phyloP scores from a whole-genome alignment of 2,113 vertebrate species.

The Cacatua alba region DNA sequence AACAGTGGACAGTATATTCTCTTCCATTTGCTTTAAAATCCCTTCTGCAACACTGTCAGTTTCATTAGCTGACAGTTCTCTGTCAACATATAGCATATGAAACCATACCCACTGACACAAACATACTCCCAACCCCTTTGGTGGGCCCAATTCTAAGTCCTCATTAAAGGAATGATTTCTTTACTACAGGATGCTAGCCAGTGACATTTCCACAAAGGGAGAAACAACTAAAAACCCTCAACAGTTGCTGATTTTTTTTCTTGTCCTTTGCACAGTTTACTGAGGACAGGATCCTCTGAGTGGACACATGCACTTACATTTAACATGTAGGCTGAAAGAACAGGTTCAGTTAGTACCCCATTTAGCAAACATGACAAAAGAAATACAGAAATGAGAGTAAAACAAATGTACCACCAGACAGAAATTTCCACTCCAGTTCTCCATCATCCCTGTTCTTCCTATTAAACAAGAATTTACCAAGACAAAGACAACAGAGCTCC shows the following conservation, averaged over 20 bases:
- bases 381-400: neutral
- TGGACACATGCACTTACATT: neutral
- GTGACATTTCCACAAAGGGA: neutral
- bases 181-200: neutral
- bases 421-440: neutral
- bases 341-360: neutral
- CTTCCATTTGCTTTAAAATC: neutral
- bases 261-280: neutral
- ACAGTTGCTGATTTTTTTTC: neutral
- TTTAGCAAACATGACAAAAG: neutral
- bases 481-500: neutral
- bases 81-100: neutral
- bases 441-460: neutral
- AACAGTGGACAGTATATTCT: neutral
- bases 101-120: neutral
- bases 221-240: neutral
- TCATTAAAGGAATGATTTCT: neutral
- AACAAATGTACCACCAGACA: neutral
- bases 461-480: neutral
- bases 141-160: neutral
- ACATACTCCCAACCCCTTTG: rapidly evolving
- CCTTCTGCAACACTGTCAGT: neutral
- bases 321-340: neutral
- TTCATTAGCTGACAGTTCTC: neutral
- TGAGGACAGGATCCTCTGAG: neutral